Base-by-base conservation (phyloP, 1,140 invertebrate genomes). In the Caenorhabditis tropicalis region DNA sequence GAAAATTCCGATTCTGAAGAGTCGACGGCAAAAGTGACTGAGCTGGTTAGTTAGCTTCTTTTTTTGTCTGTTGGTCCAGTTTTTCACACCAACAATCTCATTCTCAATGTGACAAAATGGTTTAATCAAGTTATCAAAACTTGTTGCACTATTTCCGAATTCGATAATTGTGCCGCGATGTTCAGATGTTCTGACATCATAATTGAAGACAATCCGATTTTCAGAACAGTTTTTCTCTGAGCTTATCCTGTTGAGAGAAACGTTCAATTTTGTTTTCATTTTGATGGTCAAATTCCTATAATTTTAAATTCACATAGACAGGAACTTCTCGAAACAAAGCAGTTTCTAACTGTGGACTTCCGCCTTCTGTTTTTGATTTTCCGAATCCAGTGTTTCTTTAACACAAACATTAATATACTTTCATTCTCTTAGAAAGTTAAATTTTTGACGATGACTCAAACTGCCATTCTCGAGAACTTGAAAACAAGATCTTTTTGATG, bases 41-140 rank as follows among this genome's bases (percentile, higher is more conserved):
- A 43, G 36, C 65, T 74, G 33, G 65, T 74, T 74, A 74, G 65
- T 74, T 74, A 74, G 65, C 36, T 46, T 21, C n/a, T 74, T 74
- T 43, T 43, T 46, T n/a, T n/a, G n/a, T n/a, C n/a, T 74, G 65
- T 6, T 16, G 65, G 65, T 74, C 65, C 36, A 12, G 10, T 74
- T 74, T 27, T 39, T 74, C 65, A 74, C 65, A 74, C 36, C 33
- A 39, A 56, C 7, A 74, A 74, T 46, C 21, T 74, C 15, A 31
- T 74, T 24, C 24, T 9, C 6, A 24, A 74, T 74, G 65, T 74
- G 36, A 0, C 65, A 12, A 74, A 74, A 27, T 1, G 6, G 33
- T n/a, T 74, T 74, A 65, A 65, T 65, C 31, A 4, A 21, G 29
- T 65, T 65, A 65, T 65, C 53, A 21, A n/a, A n/a, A n/a, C n/a